Conservation (phyloP, 2,113 vertebrate genomes). For the Pseudopodoces humilis region DNA sequence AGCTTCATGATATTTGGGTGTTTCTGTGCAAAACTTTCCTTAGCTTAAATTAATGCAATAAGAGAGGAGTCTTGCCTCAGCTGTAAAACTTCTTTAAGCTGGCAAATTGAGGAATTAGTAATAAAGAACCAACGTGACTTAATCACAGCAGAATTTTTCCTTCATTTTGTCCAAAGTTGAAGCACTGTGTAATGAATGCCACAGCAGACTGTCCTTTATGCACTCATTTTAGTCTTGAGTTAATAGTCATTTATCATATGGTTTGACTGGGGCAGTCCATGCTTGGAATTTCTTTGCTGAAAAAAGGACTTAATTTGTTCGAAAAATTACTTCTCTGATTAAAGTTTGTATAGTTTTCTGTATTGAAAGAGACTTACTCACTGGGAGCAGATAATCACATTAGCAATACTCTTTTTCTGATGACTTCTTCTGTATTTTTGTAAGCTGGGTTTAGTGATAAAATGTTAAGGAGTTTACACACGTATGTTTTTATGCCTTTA, state of each 20-base stretch:
- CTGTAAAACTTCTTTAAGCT: background rate
- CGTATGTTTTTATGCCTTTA: background rate
- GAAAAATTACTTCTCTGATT: background rate
- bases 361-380: background rate
- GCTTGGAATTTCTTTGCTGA: background rate
- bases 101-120: background rate
- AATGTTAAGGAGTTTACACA: background rate
- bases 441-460: background rate
- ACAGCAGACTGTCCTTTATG: background rate
- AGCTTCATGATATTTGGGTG: background rate
- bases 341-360: background rate
- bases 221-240: background rate
- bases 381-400: background rate
- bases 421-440: background rate
- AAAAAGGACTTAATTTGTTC: background rate
- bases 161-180: background rate
- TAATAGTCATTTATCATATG: background rate
- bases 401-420: background rate
- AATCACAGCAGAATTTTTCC: background rate
- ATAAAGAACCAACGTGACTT: background rate
- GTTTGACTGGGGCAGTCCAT: background rate
- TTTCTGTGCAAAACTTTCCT: background rate
- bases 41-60: background rate
- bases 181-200: background rate
- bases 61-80: background rate